These are phyloP conservation scores for Argyra leucocephala DNA, from an alignment of 2,888 invertebrate genomes.

Conservation along the genomic window DNA sequence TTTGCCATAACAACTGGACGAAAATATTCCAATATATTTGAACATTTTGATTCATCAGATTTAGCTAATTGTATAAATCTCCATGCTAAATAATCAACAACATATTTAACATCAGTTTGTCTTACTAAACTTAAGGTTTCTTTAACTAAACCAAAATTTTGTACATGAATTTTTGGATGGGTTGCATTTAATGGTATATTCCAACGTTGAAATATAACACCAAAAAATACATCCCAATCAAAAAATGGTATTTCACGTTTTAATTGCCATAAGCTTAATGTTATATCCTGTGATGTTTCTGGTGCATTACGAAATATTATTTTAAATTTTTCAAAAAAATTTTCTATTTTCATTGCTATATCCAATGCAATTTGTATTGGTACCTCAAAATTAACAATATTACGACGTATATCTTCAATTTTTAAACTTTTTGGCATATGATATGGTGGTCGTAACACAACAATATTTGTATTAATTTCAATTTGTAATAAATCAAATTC, in stretches of 20 bases:
- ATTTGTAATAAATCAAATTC: conserved; percentile 11
- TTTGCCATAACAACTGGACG: conserved; percentile 1
- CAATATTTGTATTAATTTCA: conserved; percentile 7
- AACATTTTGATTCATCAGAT: conserved; percentile 11
- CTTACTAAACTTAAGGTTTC: conserved; percentile 7
- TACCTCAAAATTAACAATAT: conserved; percentile 11
- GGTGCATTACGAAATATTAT: conserved; percentile 7
- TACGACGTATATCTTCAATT: neutral
- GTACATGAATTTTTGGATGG: conserved; percentile 11
- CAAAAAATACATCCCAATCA: conserved; percentile 10
- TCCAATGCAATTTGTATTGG: conserved; percentile 10
- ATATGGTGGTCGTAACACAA: conserved; percentile 10
- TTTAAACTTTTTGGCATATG: conserved; percentile 11
- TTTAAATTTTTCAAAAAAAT: conserved; percentile 12
- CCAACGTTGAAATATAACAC: neutral
- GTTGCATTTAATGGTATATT: neutral
- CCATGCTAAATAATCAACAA: conserved; percentile 12
- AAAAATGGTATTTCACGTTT: conserved; percentile 11
- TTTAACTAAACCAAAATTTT: conserved; percentile 11
- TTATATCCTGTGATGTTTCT: conserved; percentile 10
- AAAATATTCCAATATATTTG: conserved; percentile 10
- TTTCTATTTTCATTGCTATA: conserved; percentile 9
- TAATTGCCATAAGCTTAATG: neutral
- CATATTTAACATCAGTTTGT: conserved; percentile 9
- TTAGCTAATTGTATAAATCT: conserved; percentile 9